Evolutionary conservation across 2,113 vertebrate species (phyloP).

Genomic region (Telmatochromis bifrenatus): DNA sequence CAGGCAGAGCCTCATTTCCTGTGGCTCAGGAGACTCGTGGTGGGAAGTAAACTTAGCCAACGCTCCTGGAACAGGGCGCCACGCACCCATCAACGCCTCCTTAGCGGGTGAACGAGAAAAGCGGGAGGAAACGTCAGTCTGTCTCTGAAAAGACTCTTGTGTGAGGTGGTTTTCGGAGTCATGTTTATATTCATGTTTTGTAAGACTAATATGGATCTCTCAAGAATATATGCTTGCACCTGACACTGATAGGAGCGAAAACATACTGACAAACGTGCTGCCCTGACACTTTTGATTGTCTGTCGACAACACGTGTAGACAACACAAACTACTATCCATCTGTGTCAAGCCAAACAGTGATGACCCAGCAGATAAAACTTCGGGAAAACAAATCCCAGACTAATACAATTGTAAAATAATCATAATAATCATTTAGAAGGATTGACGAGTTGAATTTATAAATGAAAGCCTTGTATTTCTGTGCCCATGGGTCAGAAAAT

Average conservation of each 20-base stretch:
- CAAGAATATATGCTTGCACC: slow-evolving; percentile 22
- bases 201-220: slow-evolving; percentile 41
- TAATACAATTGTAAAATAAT: background rate
- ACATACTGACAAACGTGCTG: slow-evolving; percentile 3
- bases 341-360: background rate
- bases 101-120: slow-evolving; percentile 58
- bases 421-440: background rate
- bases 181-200: slow-evolving; percentile 60
- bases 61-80: slow-evolving; percentile 33
- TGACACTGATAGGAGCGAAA: slow-evolving; percentile 23
- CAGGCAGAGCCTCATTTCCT: background rate
- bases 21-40: slow-evolving; percentile 28
- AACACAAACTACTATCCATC: background rate
- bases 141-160: background rate
- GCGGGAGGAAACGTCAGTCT: slow-evolving; percentile 38
- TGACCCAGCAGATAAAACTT: background rate
- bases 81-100: slow-evolving; percentile 61
- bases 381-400: background rate
- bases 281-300: slow-evolving; percentile 13
- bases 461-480: background rate
- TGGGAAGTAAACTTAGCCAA: slow-evolving; percentile 59
- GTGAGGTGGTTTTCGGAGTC: slow-evolving; percentile 21
- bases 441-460: background rate
- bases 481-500: background rate
- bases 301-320: background rate